Conservation (phyloP, 2,888 invertebrate species). For the Rhingia rostrata region DNA sequence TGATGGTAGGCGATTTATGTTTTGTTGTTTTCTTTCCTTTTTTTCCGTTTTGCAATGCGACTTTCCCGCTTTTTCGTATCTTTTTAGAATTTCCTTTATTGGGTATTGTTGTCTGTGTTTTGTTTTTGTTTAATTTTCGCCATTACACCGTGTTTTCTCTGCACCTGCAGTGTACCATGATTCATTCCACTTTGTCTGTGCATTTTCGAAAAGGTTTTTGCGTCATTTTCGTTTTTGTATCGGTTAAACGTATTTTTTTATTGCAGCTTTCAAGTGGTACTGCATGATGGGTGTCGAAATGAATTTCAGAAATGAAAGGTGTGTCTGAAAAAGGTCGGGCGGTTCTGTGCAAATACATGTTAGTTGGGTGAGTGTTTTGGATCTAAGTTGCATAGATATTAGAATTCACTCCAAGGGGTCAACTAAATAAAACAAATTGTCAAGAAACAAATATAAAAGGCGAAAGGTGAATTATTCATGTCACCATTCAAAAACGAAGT, state of each 20-base stretch:
- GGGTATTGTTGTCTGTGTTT: conserved; percentile 6
- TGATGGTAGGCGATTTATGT: not conserved
- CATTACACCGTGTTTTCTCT: conserved; percentile 6
- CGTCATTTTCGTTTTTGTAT: not conserved
- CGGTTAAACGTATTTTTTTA: not conserved
- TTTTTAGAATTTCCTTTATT: conserved; percentile 31
- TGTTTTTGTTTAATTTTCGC: conserved; percentile 18
- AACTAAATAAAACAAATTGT: no score
- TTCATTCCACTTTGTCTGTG: conserved; percentile 5
- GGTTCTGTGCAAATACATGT: no score
- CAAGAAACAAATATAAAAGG: no score
- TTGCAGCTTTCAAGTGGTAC: no score
- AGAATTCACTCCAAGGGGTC: no score
- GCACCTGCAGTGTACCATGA: not conserved
- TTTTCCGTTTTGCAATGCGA: conserved; percentile 5
- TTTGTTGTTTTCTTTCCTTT: not conserved
- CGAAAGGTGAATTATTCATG: no score
- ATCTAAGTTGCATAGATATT: no score
- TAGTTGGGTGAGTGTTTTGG: no score
- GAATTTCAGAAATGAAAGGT: not conserved
- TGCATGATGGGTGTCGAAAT: not conserved
- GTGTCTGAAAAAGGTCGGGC: no score
- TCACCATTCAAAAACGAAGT: no score
- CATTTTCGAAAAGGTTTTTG: conserved; percentile 19
- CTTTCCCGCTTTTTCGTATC: conserved; percentile 23